Percentiles rank a stretch among this genome's conserved stretches.
These are phyloP conservation scores for Antennarius striatus DNA, from an alignment of 2,113 vertebrate genomes.

Conservation along the genomic window DNA sequence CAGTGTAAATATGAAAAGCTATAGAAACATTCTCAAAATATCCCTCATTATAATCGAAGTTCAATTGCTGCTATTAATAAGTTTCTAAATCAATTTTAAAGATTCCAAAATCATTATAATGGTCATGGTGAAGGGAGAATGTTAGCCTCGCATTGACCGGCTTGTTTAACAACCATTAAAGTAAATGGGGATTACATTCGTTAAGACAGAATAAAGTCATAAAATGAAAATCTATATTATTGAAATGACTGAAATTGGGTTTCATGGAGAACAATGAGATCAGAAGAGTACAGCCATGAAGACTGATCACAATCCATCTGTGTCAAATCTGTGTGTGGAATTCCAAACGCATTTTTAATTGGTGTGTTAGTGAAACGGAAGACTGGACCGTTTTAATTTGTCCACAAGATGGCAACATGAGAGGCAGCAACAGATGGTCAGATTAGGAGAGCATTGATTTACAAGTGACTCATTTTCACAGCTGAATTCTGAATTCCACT, in stretches of 20 bases:
- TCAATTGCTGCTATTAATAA: no score
- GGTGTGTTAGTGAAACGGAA: slow-evolving; percentile 10
- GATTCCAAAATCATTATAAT: not conserved
- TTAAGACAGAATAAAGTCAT: not conserved
- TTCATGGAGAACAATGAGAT: no score
- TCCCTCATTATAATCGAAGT: no score
- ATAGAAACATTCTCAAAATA: no score
- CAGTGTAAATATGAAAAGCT: no score
- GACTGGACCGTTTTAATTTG: slow-evolving; percentile 33
- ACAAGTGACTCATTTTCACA: slow-evolving; percentile 21
- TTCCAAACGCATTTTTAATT: slow-evolving; percentile 7
- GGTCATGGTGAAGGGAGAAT: not conserved
- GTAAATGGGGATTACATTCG: not conserved
- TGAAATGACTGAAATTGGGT: no score
- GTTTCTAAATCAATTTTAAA: not conserved
- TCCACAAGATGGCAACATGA: slow-evolving; percentile 71
- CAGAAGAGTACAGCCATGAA: not conserved
- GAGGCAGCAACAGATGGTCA: slow-evolving; percentile 58
- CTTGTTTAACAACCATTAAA: not conserved
- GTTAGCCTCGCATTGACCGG: not conserved
- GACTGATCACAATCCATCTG: not conserved
- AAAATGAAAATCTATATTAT: no score
- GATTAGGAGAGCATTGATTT: slow-evolving; percentile 31
- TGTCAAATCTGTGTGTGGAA: not conserved
- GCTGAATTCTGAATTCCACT: not conserved